phyloP scores from a whole-genome alignment of 2,113 vertebrate species.

The Trachemys scripta region DNA sequence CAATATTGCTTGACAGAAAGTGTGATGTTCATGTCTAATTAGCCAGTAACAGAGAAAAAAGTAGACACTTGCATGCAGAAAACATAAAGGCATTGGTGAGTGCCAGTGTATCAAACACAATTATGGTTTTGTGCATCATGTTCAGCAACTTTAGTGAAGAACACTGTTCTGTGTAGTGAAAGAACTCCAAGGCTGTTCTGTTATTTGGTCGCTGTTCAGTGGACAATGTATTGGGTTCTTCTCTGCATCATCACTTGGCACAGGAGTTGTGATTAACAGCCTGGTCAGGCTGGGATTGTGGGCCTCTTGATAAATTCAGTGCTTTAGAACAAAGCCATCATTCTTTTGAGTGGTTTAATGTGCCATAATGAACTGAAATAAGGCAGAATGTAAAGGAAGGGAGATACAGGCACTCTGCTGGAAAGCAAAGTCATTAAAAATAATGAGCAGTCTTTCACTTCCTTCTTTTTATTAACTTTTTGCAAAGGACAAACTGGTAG shows the following conservation, averaged over 20 bases:
- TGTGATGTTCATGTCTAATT: not conserved
- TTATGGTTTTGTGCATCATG: not conserved
- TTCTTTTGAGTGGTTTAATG: constrained; percentile 80
- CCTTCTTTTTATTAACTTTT: constrained; percentile 84
- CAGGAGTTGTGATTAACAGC: constrained; percentile 49
- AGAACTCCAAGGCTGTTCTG: not conserved
- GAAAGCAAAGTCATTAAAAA: constrained; percentile 91
- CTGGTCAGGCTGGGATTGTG: constrained; percentile 17
- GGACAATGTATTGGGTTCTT: constrained; percentile 28
- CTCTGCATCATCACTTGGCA: constrained; percentile 59
- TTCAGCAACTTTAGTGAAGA: not conserved
- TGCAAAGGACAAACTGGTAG: constrained; percentile 77
- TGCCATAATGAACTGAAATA: constrained; percentile 79
- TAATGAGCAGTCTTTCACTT: constrained; percentile 86
- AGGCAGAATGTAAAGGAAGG: constrained; percentile 79
- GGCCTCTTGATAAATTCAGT: constrained; percentile 75
- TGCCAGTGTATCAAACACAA: not conserved
- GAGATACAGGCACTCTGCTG: constrained; percentile 85
- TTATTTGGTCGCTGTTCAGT: rapidly evolving
- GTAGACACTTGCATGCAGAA: not conserved
- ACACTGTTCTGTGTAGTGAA: rapidly evolving
- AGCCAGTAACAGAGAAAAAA: constrained; percentile 4
- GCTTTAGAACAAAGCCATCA: constrained; percentile 86
- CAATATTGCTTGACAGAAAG: not conserved
- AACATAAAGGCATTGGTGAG: not conserved